Conservation (phyloP, 2,797 vertebrate species). For the Macroramphosus scolopax region DNA sequence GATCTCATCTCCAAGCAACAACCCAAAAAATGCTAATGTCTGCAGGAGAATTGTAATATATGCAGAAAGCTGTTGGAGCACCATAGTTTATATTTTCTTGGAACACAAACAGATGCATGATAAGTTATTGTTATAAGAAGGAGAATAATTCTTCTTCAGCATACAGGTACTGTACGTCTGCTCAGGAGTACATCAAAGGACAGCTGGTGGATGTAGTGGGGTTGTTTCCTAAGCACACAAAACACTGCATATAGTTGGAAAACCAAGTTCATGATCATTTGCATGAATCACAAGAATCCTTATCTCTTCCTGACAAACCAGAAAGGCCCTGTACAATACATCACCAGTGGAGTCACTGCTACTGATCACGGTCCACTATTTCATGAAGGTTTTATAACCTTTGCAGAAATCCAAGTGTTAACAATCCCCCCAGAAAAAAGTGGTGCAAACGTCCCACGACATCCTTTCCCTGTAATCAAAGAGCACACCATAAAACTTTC, state of each 20-base stretch:
- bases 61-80: neutral
- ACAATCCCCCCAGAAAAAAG: too few relatives aligned
- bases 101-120: too few relatives aligned
- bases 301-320: too few relatives aligned
- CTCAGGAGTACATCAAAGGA: too few relatives aligned
- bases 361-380: constrained; percentile 24
- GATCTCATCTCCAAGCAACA: too few relatives aligned
- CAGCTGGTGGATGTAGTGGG: too few relatives aligned
- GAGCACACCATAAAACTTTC: constrained; percentile 34
- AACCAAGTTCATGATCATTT: too few relatives aligned
- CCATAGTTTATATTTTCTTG: neutral
- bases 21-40: too few relatives aligned
- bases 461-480: constrained; percentile 42
- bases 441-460: constrained; percentile 22
- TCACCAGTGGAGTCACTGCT: neutral
- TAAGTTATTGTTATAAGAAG: too few relatives aligned
- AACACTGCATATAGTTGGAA: too few relatives aligned
- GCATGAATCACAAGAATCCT: too few relatives aligned
- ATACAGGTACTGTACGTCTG: neutral
- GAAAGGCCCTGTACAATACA: neutral
- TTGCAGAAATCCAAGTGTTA: constrained; percentile 28
- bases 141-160: neutral
- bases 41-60: neutral
- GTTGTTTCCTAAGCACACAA: too few relatives aligned
- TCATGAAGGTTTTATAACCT: constrained; percentile 20